These are phyloP conservation scores for Strigamia transsilvanica DNA, from an alignment of 2,888 invertebrate species.

Conservation along the genomic window DNA sequence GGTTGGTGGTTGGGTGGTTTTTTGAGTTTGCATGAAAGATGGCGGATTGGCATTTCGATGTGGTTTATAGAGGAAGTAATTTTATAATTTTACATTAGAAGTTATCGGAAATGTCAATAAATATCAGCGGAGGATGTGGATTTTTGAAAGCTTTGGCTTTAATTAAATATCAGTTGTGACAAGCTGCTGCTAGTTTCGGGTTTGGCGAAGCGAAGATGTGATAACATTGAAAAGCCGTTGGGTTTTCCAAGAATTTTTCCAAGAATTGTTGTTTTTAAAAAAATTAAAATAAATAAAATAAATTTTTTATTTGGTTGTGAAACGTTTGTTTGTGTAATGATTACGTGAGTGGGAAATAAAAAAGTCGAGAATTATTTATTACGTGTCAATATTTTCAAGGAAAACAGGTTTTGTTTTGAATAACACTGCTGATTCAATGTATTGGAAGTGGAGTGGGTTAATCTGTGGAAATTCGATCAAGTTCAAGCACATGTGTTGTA, in stretches of 20 bases:
- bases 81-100: background rate
- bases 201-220: background rate
- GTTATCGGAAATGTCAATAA: background rate
- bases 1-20: background rate
- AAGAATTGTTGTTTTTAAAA: too few species aligned
- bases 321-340: background rate
- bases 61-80: background rate
- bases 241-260: background rate
- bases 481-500: background rate
- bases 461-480: background rate
- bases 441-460: background rate
- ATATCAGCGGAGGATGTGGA: background rate
- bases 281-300: background rate
- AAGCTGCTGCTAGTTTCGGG: slow-evolving; percentile 1
- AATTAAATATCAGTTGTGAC: slow-evolving; percentile 30
- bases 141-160: background rate
- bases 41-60: background rate
- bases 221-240: background rate
- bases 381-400: background rate
- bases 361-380: background rate
- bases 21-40: background rate
- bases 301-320: background rate
- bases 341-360: too few species aligned
- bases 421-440: background rate
- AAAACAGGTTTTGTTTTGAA: background rate